Percentiles rank a stretch among this genome's conserved stretches.
These are phyloP conservation scores for Eptesicus fuscus DNA, from an alignment of 2,113 vertebrate species.

Conservation along the genomic window DNA sequence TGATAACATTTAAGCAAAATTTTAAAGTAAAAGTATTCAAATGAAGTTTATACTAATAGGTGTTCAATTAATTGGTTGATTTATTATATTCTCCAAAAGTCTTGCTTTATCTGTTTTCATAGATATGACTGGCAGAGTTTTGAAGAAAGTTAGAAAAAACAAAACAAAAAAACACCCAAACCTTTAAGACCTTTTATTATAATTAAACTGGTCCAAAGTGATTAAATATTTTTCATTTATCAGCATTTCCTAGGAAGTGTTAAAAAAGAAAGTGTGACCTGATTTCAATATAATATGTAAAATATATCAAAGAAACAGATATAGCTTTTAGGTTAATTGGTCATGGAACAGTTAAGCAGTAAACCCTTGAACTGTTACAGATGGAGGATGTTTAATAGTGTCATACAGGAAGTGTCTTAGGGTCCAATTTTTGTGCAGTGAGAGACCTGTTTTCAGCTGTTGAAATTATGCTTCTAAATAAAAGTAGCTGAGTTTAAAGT, in stretches of 20 bases:
- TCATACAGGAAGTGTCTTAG: neutral
- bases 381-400: neutral
- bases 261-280: neutral
- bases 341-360: neutral
- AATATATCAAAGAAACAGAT: neutral
- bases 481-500: constrained; percentile 20
- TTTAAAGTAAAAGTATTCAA: neutral
- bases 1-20: neutral
- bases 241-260: neutral
- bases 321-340: neutral
- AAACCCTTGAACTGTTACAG: neutral
- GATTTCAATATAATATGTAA: neutral
- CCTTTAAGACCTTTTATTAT: neutral
- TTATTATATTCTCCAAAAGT: neutral
- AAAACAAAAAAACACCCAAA: neutral
- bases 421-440: neutral
- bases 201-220: neutral
- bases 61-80: neutral
- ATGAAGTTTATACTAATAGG: neutral
- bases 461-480: constrained; percentile 24
- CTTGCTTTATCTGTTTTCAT: neutral
- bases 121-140: neutral
- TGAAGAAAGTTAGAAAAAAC: neutral
- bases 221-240: neutral
- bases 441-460: neutral